Conservation (phyloP, 2,797 vertebrate genomes). For the Cynopterus sphinx region DNA sequence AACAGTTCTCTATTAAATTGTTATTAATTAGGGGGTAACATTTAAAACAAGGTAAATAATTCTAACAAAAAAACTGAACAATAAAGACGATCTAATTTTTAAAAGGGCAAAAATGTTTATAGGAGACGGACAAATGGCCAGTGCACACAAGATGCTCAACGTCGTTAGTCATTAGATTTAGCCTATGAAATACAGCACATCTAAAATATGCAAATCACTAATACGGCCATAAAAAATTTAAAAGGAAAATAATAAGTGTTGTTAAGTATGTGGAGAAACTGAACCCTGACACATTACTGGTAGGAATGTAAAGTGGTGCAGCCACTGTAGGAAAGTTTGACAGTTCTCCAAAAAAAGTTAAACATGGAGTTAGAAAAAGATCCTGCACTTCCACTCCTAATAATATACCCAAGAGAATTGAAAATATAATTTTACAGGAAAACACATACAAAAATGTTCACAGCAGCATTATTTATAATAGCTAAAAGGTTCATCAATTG, state of each 20-base stretch:
- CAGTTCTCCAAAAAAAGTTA: not conserved
- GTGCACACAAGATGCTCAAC: not conserved
- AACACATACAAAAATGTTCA: not conserved
- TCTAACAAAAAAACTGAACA: conserved; percentile 3
- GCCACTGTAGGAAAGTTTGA: not conserved
- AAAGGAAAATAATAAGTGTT: not conserved
- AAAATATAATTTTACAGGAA: conserved; percentile 1
- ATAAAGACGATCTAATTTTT: not conserved
- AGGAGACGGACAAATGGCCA: not conserved
- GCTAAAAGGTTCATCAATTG: not conserved
- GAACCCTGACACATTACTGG: not conserved
- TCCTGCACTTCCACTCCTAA: not conserved
- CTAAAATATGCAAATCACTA: conserved; percentile 13
- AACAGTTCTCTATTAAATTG: not conserved
- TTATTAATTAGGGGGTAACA: not conserved
- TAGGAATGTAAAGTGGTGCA: not conserved
- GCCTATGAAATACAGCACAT: no score
- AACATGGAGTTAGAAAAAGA: not conserved
- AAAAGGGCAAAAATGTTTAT: not conserved
- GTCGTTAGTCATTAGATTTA: not conserved
- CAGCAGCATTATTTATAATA: not conserved
- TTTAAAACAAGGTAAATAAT: conserved; percentile 40
- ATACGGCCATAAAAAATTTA: not conserved
- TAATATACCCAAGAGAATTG: not conserved
- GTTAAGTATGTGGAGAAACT: not conserved